phyloP scores from a whole-genome alignment of 1,140 invertebrate genomes.

The Episyrphus balteatus region DNA sequence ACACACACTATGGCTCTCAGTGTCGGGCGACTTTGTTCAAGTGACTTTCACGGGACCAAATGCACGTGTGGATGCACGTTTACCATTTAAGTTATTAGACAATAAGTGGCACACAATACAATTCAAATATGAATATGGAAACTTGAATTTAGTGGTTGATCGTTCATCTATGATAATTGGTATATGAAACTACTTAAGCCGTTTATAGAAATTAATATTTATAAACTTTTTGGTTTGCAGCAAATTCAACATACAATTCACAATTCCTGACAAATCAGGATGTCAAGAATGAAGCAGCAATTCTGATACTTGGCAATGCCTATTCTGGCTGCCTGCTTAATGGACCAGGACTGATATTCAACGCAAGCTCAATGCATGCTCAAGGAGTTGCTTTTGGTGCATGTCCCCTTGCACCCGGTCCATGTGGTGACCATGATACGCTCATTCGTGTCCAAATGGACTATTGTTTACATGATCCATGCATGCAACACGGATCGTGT shows the following conservation, averaged over 20 bases:
- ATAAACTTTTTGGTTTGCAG: constrained; percentile 46
- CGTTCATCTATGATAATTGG: constrained; percentile 28
- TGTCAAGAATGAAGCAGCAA: constrained; percentile 48
- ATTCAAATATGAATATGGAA: constrained; percentile 45
- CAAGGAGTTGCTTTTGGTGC: constrained; percentile 59
- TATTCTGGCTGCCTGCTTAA: constrained; percentile 75
- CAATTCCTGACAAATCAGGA: constrained; percentile 57
- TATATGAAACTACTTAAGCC: constrained; percentile 20
- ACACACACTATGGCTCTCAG: constrained; percentile 52
- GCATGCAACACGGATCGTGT: constrained; percentile 68
- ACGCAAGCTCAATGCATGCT: constrained; percentile 46
- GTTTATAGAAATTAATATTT: no score
- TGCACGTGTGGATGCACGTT: constrained; percentile 46
- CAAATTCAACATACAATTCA: constrained; percentile 67
- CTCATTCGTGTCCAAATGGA: constrained; percentile 47
- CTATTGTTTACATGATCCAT: constrained; percentile 66
- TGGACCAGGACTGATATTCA: constrained; percentile 70
- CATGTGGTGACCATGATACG: constrained; percentile 52
- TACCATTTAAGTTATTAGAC: constrained; percentile 57
- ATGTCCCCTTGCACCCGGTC: constrained; percentile 57
- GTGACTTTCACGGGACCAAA: constrained; percentile 48
- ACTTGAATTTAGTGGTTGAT: constrained; percentile 46
- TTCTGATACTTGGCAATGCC: constrained; percentile 62
- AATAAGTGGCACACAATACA: constrained; percentile 61
- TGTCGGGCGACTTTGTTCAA: constrained; percentile 54